Conservation (phyloP, 1,140 invertebrate genomes). For the Lucilia cuprina region DNA sequence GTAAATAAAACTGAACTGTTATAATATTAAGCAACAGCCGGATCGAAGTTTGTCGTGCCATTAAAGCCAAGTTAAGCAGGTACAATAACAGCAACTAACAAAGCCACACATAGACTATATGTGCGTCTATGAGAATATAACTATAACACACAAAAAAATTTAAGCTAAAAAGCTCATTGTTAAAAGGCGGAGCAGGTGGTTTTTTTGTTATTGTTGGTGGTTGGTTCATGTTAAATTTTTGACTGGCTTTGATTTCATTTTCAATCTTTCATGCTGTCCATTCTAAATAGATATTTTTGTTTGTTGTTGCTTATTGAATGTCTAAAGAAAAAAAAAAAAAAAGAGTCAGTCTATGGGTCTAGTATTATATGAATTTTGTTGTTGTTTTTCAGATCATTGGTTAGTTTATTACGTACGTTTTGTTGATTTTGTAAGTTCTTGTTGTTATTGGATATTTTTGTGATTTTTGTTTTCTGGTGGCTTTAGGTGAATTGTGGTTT, state of each 20-base stretch:
- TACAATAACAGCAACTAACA: not conserved
- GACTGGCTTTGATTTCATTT: slow-evolving; percentile 34
- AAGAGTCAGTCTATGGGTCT: slow-evolving; percentile 4
- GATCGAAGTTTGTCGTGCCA: not conserved
- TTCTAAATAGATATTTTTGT: not conserved
- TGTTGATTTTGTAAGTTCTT: not conserved
- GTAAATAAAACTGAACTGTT: slow-evolving; percentile 5
- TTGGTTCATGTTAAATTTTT: not conserved
- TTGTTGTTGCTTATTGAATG: not conserved
- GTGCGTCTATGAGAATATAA: not conserved
- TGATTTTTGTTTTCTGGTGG: slow-evolving; percentile 7
- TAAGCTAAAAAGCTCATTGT: slow-evolving; percentile 8
- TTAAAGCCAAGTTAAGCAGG: slow-evolving; percentile 20
- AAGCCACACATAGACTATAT: not conserved
- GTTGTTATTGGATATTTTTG: not conserved
- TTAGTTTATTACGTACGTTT: not conserved
- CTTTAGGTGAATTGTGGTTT: slow-evolving; percentile 40
- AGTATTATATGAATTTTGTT: not conserved
- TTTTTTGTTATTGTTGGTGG: not conserved
- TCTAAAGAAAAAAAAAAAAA: not conserved
- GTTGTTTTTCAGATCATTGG: not conserved
- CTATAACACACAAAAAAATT: not conserved
- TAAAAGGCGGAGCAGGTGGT: slow-evolving; percentile 31
- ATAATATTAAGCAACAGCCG: not conserved
- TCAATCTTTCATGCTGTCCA: slow-evolving; percentile 22